phyloP scores from a whole-genome alignment of 2,888 invertebrate genomes.

The Leptogaster cylindrica region DNA sequence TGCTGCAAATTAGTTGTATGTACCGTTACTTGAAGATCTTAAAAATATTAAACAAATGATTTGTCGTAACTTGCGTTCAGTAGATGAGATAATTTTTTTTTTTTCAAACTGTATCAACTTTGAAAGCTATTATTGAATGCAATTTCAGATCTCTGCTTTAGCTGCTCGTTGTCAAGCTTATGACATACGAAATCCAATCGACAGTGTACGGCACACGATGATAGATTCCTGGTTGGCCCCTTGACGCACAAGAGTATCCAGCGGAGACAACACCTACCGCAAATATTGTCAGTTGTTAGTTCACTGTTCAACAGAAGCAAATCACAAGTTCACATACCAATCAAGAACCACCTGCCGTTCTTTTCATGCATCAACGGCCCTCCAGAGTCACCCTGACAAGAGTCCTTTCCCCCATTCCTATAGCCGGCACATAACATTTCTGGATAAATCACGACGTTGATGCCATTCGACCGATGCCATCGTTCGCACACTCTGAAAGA shows the following conservation, averaged over 20 bases:
- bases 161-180: constrained; percentile 55
- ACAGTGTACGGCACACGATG: constrained; percentile 92
- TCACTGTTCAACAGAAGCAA: neutral
- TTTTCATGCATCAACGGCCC: constrained; percentile 90
- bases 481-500: constrained; percentile 65
- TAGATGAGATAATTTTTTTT: too few relatives aligned
- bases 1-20: too few relatives aligned
- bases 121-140: too few relatives aligned
- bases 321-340: constrained; percentile 60
- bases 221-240: constrained; percentile 93
- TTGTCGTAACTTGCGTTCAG: too few relatives aligned
- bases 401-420: constrained; percentile 76
- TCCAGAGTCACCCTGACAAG: constrained; percentile 72
- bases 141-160: too few relatives aligned
- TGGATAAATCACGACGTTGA: constrained; percentile 79
- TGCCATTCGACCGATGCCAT: constrained; percentile 71
- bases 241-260: constrained; percentile 91
- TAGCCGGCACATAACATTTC: constrained; percentile 96
- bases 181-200: constrained; percentile 84
- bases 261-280: constrained; percentile 82
- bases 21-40: too few relatives aligned
- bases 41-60: too few relatives aligned
- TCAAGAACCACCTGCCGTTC: constrained; percentile 86
- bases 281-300: neutral
- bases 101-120: too few relatives aligned